These are phyloP conservation scores for Eospalax fontanierii DNA, from an alignment of 2,797 vertebrate genomes.

Conservation along the genomic window DNA sequence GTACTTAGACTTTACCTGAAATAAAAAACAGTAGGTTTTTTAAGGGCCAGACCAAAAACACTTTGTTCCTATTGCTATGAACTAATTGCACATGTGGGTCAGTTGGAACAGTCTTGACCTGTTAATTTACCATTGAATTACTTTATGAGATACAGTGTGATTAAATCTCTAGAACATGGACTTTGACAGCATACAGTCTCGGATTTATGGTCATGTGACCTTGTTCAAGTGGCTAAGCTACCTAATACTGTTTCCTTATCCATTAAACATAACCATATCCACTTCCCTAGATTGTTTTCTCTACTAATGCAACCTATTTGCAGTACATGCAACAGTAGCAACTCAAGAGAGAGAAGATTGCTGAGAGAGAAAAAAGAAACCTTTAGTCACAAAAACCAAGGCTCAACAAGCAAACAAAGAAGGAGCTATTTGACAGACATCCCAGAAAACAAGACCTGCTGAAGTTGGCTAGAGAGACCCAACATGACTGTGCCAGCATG, in stretches of 20 bases:
- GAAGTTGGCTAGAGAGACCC: neutral
- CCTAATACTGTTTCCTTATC: neutral
- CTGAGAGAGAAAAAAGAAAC: neutral
- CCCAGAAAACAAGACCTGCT: neutral
- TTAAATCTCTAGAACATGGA: neutral
- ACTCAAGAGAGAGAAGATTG: slow-evolving; percentile 6
- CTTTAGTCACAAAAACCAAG: neutral
- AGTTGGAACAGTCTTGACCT: neutral
- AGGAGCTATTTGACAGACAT: neutral
- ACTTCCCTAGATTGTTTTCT: slow-evolving; percentile 4
- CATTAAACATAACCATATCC: neutral
- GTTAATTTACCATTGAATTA: neutral
- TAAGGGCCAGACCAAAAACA: neutral
- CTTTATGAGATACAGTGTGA: slow-evolving; percentile 39
- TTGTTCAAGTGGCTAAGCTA: slow-evolving; percentile 3
- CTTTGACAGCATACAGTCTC: slow-evolving; percentile 48
- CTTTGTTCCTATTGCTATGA: neutral
- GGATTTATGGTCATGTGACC: neutral
- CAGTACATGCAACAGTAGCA: neutral
- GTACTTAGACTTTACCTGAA: neutral
- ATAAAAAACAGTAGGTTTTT: neutral
- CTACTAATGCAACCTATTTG: neutral
- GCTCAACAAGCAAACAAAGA: neutral
- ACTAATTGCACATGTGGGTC: neutral
- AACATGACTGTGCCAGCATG: neutral